These are phyloP conservation scores for Drosophila nasuta DNA, from an alignment of 1,140 invertebrate genomes.

Conservation along the genomic window DNA sequence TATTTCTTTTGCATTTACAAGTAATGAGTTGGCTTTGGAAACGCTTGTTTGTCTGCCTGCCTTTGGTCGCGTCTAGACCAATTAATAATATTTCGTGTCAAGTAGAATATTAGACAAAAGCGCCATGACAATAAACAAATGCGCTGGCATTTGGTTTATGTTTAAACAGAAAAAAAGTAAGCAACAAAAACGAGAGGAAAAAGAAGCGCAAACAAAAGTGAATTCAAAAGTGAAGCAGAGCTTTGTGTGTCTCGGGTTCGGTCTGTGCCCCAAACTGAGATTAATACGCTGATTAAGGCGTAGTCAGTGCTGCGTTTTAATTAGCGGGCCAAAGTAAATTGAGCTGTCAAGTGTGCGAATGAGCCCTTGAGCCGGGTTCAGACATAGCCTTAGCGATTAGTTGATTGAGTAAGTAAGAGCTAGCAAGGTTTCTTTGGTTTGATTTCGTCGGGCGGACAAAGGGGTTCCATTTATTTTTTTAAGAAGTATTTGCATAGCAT, in stretches of 20 bases:
- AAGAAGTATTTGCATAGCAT: constrained; percentile 51
- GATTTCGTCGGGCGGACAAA: constrained; percentile 24
- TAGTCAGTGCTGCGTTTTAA: constrained; percentile 58
- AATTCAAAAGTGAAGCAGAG: constrained; percentile 47
- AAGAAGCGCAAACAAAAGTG: constrained; percentile 1
- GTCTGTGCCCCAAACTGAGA: constrained; percentile 55
- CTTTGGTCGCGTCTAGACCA: constrained; percentile 64
- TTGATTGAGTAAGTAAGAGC: background rate
- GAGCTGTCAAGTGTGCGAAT: constrained; percentile 71
- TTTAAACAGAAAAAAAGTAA: constrained; percentile 21
- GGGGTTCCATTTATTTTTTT: background rate
- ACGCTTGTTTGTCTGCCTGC: constrained; percentile 27
- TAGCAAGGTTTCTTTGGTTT: constrained; percentile 20
- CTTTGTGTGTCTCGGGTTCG: constrained; percentile 28
- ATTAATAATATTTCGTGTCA: constrained; percentile 79
- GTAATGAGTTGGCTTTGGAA: constrained; percentile 37
- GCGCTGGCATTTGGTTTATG: constrained; percentile 59
- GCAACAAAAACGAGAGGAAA: background rate
- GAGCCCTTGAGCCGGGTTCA: constrained; percentile 53
- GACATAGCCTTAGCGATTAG: constrained; percentile 9
- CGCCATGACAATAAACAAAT: constrained; percentile 62
- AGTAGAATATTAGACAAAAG: constrained; percentile 70
- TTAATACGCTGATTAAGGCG: constrained; percentile 75
- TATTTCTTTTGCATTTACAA: constrained; percentile 2
- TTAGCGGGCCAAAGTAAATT: constrained; percentile 57